Evolutionary conservation across 2,888 invertebrate species (phyloP).

Genomic region (Automeris io): DNA sequence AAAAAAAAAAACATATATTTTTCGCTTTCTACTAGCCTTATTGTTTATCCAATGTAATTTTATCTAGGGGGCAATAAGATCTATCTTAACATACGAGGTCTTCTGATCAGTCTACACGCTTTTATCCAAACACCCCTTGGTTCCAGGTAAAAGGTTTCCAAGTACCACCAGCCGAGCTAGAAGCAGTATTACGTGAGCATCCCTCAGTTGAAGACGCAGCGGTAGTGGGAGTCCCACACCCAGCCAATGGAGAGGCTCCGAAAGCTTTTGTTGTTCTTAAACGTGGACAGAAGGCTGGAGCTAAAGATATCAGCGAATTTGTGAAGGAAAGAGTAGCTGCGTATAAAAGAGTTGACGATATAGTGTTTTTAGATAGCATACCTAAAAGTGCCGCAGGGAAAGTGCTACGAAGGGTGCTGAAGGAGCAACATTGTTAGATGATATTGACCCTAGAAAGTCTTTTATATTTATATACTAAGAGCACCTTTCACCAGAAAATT

Average conservation of each 20-base stretch:
- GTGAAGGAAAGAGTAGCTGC: constrained; percentile 83
- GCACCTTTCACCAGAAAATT: not conserved
- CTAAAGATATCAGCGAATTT: constrained; percentile 79
- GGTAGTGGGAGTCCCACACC: constrained; percentile 87
- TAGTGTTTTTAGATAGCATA: constrained; percentile 81
- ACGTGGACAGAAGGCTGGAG: constrained; percentile 29
- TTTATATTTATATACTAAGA: not conserved
- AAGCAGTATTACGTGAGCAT: constrained; percentile 84
- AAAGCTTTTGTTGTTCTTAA: constrained; percentile 83
- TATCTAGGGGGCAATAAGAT: too few relatives aligned
- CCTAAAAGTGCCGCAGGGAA: constrained; percentile 89
- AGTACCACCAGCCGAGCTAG: constrained; percentile 94
- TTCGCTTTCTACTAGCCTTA: too few relatives aligned
- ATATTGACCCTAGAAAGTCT: not conserved
- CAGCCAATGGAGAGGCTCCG: constrained; percentile 84
- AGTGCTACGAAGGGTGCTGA: constrained; percentile 82
- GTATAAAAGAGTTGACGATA: constrained; percentile 84
- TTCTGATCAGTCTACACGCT: not conserved
- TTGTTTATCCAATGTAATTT: too few relatives aligned
- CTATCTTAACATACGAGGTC: too few relatives aligned
- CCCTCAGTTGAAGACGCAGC: constrained; percentile 88
- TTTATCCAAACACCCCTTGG: not conserved
- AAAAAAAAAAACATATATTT: too few relatives aligned
- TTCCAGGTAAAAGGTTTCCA: constrained; percentile 81
- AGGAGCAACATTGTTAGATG: constrained; percentile 45